These are phyloP conservation scores for Hassar affinis DNA, from an alignment of 2,113 vertebrate genomes.

Conservation along the genomic window DNA sequence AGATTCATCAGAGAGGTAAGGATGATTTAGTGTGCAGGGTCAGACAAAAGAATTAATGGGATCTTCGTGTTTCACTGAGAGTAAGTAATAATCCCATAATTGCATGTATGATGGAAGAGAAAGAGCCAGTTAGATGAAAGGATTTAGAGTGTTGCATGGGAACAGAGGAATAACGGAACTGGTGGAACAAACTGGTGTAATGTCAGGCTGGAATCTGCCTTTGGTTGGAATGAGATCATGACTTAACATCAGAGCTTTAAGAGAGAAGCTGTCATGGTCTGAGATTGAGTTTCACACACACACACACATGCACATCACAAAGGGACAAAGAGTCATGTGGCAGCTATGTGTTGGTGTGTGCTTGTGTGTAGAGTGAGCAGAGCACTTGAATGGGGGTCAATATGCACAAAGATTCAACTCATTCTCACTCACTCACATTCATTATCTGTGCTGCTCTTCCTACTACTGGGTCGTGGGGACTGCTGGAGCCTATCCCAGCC, in stretches of 20 bases:
- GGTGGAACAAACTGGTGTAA: slow-evolving; percentile 6
- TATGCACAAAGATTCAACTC: slow-evolving; percentile 23
- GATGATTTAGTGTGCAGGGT: slow-evolving; percentile 28
- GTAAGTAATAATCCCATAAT: background rate
- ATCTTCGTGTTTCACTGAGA: slow-evolving; percentile 16
- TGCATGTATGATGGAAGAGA: background rate
- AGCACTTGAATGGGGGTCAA: slow-evolving; percentile 36
- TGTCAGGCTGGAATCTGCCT: slow-evolving; percentile 32
- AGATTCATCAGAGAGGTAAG: background rate
- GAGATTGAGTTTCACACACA: slow-evolving; percentile 47
- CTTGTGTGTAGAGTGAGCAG: slow-evolving; percentile 6
- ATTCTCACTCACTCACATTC: no score
- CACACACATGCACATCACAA: slow-evolving; percentile 31
- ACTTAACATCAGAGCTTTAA: slow-evolving; percentile 38
- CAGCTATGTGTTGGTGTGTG: slow-evolving; percentile 25
- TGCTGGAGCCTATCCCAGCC: no score
- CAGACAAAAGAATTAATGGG: slow-evolving; percentile 20
- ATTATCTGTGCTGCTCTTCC: no score
- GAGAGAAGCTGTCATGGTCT: slow-evolving; percentile 35
- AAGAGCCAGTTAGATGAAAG: background rate
- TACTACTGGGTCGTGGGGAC: no score
- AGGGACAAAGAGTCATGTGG: slow-evolving; percentile 30
- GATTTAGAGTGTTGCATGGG: background rate
- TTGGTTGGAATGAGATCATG: slow-evolving; percentile 49
- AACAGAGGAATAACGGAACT: background rate